These are phyloP conservation scores for Busseola fusca DNA, from an alignment of 2,888 invertebrate genomes.

Conservation along the genomic window DNA sequence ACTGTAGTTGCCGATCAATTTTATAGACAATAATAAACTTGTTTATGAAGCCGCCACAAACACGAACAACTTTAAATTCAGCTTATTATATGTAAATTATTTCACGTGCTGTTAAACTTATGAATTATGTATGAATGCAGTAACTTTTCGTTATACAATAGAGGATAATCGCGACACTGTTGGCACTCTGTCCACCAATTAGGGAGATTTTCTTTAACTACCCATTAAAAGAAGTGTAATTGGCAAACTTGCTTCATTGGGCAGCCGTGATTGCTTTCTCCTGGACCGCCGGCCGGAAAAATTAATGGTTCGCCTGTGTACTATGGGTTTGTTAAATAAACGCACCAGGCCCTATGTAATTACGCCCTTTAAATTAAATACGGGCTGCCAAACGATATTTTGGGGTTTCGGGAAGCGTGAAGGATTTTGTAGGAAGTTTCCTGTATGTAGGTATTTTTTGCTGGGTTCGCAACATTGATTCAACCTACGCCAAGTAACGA, in stretches of 20 bases:
- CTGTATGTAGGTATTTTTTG: constrained; percentile 20
- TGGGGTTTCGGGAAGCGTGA: constrained; percentile 50
- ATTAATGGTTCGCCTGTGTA: constrained; percentile 76
- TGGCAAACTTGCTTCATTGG: constrained; percentile 84
- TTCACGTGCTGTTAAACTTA: constrained; percentile 59
- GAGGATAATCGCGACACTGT: constrained; percentile 67
- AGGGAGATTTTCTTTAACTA: constrained; percentile 80
- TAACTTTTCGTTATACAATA: constrained; percentile 64
- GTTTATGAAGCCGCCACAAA: constrained; percentile 28
- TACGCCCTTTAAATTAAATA: constrained; percentile 67
- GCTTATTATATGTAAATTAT: constrained; percentile 58
- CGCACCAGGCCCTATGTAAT: constrained; percentile 62
- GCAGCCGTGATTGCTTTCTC: constrained; percentile 81
- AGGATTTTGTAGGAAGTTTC: constrained; percentile 36
- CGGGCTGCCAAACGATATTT: constrained; percentile 62
- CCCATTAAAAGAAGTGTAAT: constrained; percentile 83
- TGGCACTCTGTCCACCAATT: constrained; percentile 75
- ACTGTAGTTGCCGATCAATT: constrained; percentile 41
- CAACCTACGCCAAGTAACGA: background rate
- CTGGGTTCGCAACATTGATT: background rate
- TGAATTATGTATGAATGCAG: constrained; percentile 71
- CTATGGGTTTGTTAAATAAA: constrained; percentile 71
- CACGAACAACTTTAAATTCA: constrained; percentile 50
- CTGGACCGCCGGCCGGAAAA: constrained; percentile 75
- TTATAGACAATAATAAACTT: constrained; percentile 47